Evolutionary conservation across 2,797 vertebrate genomes (phyloP).

Genomic region (Nannoperca obscura): DNA sequence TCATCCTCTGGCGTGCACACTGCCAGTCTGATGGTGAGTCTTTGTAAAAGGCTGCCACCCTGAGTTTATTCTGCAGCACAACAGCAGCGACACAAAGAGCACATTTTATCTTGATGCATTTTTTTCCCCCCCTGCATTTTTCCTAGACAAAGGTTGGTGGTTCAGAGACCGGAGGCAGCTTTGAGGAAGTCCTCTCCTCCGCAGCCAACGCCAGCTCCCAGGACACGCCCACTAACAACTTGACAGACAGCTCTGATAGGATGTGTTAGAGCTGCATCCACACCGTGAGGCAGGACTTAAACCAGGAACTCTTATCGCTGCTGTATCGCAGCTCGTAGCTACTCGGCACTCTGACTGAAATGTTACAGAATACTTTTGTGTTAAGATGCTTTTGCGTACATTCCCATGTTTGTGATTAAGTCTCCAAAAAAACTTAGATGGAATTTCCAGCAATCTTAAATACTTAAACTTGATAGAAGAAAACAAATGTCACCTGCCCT

Average conservation of each 20-base stretch:
- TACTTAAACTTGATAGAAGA: constrained; percentile 6
- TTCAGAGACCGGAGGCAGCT: constrained; percentile 86
- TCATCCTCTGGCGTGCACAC: background rate
- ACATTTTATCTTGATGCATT: background rate
- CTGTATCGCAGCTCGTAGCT: constrained; percentile 32
- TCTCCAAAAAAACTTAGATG: background rate
- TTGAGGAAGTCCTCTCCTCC: constrained; percentile 96
- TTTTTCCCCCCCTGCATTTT: background rate
- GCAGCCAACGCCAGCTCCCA: constrained; percentile 92
- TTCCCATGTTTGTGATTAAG: constrained; percentile 2
- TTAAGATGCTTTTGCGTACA: constrained; percentile 22
- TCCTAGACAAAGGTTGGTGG: constrained; percentile 92
- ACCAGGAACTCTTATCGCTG: constrained; percentile 33
- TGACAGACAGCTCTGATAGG: constrained; percentile 83
- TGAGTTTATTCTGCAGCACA: constrained; percentile 11
- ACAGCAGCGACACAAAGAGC: background rate
- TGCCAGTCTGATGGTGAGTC: background rate
- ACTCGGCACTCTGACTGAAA: constrained; percentile 45
- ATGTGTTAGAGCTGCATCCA: constrained; percentile 80
- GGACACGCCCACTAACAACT: constrained; percentile 84
- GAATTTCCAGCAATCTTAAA: constrained; percentile 3
- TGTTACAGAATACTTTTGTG: constrained; percentile 16
- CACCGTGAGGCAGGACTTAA: constrained; percentile 18
- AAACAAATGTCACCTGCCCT: background rate
- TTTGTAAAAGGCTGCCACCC: constrained; percentile 42